phyloP scores from a whole-genome alignment of 2,113 vertebrate species.

The Cinclus cinclus region DNA sequence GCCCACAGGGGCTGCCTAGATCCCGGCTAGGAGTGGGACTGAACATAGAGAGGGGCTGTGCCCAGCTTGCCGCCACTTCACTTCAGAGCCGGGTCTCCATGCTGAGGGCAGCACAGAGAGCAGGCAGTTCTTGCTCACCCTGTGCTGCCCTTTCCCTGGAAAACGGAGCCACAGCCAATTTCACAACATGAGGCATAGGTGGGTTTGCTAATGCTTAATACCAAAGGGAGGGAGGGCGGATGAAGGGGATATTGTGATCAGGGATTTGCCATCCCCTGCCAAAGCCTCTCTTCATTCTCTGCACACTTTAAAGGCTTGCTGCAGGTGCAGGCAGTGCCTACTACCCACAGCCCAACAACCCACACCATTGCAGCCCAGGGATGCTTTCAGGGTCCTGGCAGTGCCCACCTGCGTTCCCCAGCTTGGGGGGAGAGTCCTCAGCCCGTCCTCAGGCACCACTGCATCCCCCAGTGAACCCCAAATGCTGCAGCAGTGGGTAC shows the following conservation, averaged over 20 bases:
- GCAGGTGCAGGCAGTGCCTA: background rate
- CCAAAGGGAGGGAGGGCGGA: background rate
- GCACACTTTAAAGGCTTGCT: fast-evolving
- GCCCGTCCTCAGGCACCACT: background rate
- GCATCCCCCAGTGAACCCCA: background rate
- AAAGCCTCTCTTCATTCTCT: fast-evolving
- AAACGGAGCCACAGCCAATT: background rate
- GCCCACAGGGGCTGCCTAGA: background rate
- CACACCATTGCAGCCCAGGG: background rate
- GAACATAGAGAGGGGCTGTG: background rate
- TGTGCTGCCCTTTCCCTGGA: background rate
- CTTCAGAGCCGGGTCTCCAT: background rate
- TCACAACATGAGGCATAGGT: background rate
- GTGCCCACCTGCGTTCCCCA: fast-evolving
- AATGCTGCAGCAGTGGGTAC: background rate
- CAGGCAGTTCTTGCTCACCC: background rate
- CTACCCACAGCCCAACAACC: background rate
- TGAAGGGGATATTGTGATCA: background rate
- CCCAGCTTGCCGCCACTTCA: background rate
- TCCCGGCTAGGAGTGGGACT: fast-evolving
- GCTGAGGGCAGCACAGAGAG: background rate
- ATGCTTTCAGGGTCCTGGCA: background rate
- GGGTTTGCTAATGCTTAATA: background rate
- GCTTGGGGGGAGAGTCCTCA: background rate
- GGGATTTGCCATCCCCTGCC: background rate